Evolutionary conservation across 2,797 vertebrate genomes (phyloP).

Genomic region (Gambelia wislizenii): DNA sequence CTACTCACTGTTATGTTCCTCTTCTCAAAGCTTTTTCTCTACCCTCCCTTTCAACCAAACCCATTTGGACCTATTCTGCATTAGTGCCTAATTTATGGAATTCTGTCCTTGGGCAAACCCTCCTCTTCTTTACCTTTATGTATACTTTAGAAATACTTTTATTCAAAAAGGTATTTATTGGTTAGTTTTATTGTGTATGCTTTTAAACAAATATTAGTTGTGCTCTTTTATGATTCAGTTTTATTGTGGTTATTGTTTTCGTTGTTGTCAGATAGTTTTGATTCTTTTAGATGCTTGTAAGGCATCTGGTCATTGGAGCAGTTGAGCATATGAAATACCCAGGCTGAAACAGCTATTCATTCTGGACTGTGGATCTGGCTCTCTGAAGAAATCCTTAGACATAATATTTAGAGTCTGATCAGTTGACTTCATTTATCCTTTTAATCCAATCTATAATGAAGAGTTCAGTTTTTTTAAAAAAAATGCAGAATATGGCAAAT

Average conservation of each 20-base stretch:
- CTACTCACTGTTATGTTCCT: not conserved
- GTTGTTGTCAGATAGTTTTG: not conserved
- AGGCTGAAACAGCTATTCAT: slow-evolving; percentile 15
- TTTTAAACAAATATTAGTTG: not conserved
- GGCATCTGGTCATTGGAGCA: not conserved
- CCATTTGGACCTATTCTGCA: not conserved
- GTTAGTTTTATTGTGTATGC: not conserved
- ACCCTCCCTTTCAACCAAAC: not conserved
- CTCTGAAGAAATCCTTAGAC: slow-evolving; percentile 23
- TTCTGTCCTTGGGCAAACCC: not conserved
- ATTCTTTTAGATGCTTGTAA: not conserved
- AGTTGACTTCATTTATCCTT: slow-evolving; percentile 22
- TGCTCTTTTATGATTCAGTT: not conserved
- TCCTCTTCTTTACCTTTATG: not conserved
- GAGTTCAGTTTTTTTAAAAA: slow-evolving; percentile 21
- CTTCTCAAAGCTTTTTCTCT: not conserved
- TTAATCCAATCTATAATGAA: slow-evolving; percentile 27
- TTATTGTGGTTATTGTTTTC: not conserved
- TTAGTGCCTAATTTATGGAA: too few species aligned
- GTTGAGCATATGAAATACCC: not conserved
- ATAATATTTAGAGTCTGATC: slow-evolving; percentile 13
- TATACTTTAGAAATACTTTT: not conserved
- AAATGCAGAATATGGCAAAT: slow-evolving; percentile 24
- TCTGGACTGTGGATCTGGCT: slow-evolving; percentile 5
- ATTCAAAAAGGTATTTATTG: not conserved